phyloP scores from a whole-genome alignment of 2,888 invertebrate species.

The Steromphala cineraria region DNA sequence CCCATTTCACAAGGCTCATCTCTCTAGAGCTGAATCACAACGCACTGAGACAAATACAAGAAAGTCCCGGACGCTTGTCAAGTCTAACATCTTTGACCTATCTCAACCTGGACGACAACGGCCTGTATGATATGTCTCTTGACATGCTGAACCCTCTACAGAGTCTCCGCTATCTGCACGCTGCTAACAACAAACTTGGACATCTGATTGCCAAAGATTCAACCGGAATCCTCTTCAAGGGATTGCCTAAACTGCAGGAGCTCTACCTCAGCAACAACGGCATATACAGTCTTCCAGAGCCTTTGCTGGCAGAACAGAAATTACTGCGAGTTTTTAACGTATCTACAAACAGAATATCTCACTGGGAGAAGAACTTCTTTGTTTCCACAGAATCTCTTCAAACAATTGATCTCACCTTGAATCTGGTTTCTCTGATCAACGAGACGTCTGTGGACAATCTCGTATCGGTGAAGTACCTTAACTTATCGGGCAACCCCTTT shows the following conservation, averaged over 20 bases:
- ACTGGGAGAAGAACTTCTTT: constrained; percentile 23
- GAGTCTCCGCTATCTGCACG: constrained; percentile 46
- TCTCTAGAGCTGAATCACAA: constrained; percentile 84
- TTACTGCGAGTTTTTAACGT: constrained; percentile 14
- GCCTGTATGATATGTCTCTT: constrained; percentile 41
- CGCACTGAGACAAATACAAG: constrained; percentile 55
- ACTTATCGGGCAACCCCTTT: constrained; percentile 90
- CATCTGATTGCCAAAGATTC: constrained; percentile 41
- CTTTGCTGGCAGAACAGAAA: neutral
- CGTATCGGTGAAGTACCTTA: constrained; percentile 79
- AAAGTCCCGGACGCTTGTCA: constrained; percentile 38
- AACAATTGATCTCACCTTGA: constrained; percentile 64
- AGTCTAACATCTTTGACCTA: constrained; percentile 43
- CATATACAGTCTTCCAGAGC: neutral
- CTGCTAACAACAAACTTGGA: constrained; percentile 55
- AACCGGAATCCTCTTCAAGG: constrained; percentile 42
- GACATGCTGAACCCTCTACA: constrained; percentile 40
- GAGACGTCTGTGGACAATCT: constrained; percentile 79
- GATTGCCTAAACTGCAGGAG: constrained; percentile 43
- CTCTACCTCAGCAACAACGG: constrained; percentile 68
- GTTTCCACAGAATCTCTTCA: constrained; percentile 17
- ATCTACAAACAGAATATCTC: constrained; percentile 18
- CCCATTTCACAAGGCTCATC: constrained; percentile 79
- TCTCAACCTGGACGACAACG: constrained; percentile 55
- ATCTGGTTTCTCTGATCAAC: constrained; percentile 68